A percentile compares a stretch with the other conserved stretches of the same genome.
These are phyloP conservation scores for Eupithecia subfuscata DNA, from an alignment of 2,888 invertebrate genomes.

Conservation along the genomic window DNA sequence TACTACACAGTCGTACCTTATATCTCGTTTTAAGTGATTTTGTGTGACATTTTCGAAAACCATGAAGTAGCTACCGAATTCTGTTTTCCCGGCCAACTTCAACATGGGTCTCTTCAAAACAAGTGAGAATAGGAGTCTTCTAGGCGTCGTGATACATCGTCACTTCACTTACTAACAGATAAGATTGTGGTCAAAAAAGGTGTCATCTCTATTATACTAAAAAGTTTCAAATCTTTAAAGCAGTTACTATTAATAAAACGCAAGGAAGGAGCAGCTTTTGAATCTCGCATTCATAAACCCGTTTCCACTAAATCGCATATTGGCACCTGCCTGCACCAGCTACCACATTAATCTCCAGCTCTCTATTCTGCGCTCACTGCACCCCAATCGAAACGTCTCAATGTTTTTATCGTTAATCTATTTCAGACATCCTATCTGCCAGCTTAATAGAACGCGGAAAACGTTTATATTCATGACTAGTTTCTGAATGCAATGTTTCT, in stretches of 20 bases:
- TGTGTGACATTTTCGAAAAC: background rate
- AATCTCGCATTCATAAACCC: background rate
- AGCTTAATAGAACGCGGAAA: slow-evolving; percentile 12
- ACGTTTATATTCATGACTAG: background rate
- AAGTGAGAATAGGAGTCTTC: background rate
- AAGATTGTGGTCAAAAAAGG: background rate
- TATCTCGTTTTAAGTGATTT: background rate
- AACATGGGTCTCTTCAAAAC: background rate
- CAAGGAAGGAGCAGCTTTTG: background rate
- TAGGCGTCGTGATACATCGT: background rate
- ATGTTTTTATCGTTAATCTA: slow-evolving; percentile 30
- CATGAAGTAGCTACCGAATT: background rate
- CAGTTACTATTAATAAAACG: background rate
- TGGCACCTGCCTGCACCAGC: slow-evolving; percentile 3
- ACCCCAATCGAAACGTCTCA: slow-evolving; percentile 18
- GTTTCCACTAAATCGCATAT: slow-evolving; percentile 6
- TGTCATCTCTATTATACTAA: too few relatives aligned
- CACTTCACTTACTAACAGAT: background rate
- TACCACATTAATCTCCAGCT: background rate
- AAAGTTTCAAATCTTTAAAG: background rate
- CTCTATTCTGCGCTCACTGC: slow-evolving; percentile 17
- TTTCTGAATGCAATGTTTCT: too few relatives aligned
- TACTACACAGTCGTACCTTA: too few relatives aligned
- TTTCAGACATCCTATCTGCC: slow-evolving; percentile 22
- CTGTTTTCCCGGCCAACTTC: background rate